phyloP scores from a whole-genome alignment of 2,888 invertebrate species.

The Luperina testacea region DNA sequence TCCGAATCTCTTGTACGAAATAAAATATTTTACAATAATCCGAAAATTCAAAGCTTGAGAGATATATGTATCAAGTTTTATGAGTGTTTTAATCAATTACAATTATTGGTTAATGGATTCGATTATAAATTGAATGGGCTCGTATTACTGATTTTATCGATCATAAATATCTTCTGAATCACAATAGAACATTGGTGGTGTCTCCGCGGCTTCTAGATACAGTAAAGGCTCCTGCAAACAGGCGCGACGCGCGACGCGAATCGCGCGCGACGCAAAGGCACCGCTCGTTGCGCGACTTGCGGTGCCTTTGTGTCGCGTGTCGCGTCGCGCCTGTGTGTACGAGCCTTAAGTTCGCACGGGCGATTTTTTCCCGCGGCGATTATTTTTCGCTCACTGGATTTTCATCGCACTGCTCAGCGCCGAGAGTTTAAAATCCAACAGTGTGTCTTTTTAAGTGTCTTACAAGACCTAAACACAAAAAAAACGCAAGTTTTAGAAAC shows the following conservation, averaged over 20 bases:
- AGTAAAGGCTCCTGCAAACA: too few species aligned
- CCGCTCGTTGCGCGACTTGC: too few species aligned
- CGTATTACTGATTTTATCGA: slow-evolving; percentile 46
- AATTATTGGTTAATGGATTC: slow-evolving; percentile 55
- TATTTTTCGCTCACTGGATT: not conserved
- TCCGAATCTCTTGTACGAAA: slow-evolving; percentile 29
- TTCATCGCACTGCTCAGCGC: too few species aligned
- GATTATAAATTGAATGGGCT: slow-evolving; percentile 40
- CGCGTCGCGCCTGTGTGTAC: too few species aligned
- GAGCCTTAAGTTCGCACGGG: not conserved
- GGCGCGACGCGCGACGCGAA: too few species aligned
- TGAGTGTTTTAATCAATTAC: slow-evolving; percentile 53
- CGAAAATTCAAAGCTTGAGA: slow-evolving; percentile 27
- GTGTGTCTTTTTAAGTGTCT: not conserved
- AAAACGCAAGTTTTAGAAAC: too few species aligned
- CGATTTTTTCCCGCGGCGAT: not conserved
- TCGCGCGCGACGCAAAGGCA: too few species aligned
- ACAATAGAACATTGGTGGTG: slow-evolving; percentile 61
- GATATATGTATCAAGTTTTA: slow-evolving; percentile 53
- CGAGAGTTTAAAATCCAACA: too few species aligned
- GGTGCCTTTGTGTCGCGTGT: too few species aligned
- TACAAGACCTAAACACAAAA: too few species aligned
- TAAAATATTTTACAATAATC: slow-evolving; percentile 46
- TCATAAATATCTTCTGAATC: slow-evolving; percentile 61
- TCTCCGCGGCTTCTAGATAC: slow-evolving; percentile 35